phyloP scores from a whole-genome alignment of 2,797 vertebrate species.

The Pantherophis vulpinus region DNA sequence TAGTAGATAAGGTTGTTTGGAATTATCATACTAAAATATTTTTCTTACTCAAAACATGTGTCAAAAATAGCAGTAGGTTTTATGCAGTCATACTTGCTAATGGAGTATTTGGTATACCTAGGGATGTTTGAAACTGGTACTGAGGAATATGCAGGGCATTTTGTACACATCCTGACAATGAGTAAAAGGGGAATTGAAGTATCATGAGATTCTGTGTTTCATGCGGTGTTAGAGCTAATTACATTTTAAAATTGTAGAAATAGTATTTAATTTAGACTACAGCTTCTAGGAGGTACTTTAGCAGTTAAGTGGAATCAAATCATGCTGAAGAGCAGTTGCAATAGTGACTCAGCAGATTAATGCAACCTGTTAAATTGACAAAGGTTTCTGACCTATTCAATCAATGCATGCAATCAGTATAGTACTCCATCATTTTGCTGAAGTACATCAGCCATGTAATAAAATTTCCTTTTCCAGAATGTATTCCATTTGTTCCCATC shows the following conservation, averaged over 20 bases:
- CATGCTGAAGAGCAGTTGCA: slow-evolving; percentile 39
- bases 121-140: background rate
- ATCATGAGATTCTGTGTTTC: background rate
- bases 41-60: background rate
- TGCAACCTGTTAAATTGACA: slow-evolving; percentile 39
- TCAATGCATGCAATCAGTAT: background rate
- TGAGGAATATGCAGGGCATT: background rate
- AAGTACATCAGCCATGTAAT: background rate
- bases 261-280: background rate
- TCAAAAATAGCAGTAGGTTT: background rate
- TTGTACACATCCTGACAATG: slow-evolving; percentile 26
- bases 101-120: background rate
- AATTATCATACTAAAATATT: background rate
- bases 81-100: background rate
- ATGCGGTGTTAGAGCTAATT: background rate
- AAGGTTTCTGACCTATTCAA: background rate
- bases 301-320: slow-evolving; percentile 59
- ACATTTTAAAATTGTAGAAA: background rate
- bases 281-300: slow-evolving; percentile 43
- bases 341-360: slow-evolving; percentile 63
- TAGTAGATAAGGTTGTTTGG: background rate
- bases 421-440: background rate
- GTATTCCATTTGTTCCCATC: background rate
- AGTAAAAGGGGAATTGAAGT: slow-evolving; percentile 24
- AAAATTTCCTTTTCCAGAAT: background rate